Evolutionary conservation across 92 coral and sea anemone genomes (phyloP), one percentile per base, ranked within the genome.

Genomic region (Epizoanthus illoricatus): DNA sequence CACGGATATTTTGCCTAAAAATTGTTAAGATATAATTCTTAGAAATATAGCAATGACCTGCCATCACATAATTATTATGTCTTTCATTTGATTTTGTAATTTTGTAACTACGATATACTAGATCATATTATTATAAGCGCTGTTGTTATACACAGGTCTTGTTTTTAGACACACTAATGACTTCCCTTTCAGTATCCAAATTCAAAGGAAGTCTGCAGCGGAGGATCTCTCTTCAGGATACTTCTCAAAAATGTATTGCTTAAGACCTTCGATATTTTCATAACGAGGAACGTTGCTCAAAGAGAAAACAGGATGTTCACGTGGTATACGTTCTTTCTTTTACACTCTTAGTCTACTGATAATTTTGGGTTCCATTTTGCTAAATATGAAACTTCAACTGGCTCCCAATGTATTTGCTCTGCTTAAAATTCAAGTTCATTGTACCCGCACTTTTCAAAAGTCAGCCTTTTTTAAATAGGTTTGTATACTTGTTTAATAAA

Each of bases 1-100:
- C 11, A 85, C 79, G 4, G 78, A 0, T 3, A 85, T 54, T 70
- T 76, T 79, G 2, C 83, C 87, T 64, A 5, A 18, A 69, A 15
- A 10, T 10, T 33, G 17, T 24, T 33, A 66, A 66, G 65, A 18
- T 72, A 72, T 28, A 28, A 28, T 28, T 28, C 28, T 33, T 18
- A 36, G 41, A 69, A 69, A 28, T 12, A 13, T 69, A 15, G 49
- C 15, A 69, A 69, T 15, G 16, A 69, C 5, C 49, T 11, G 19
- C 33, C 36, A 69, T 11, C 73, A 28, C 15, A 52, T 5, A 33
- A 69, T 33, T 33, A 4, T 39, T 69, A 65, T 11, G 47, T 52
- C n/a, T n/a, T n/a, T n/a, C n/a, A n/a, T n/a, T n/a, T n/a, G n/a
- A n/a, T n/a, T n/a, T n/a, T n/a, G n/a, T n/a, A n/a, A n/a, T n/a